Evolutionary conservation across 2,113 vertebrate genomes (phyloP).

Genomic region (Hyla sarda): DNA sequence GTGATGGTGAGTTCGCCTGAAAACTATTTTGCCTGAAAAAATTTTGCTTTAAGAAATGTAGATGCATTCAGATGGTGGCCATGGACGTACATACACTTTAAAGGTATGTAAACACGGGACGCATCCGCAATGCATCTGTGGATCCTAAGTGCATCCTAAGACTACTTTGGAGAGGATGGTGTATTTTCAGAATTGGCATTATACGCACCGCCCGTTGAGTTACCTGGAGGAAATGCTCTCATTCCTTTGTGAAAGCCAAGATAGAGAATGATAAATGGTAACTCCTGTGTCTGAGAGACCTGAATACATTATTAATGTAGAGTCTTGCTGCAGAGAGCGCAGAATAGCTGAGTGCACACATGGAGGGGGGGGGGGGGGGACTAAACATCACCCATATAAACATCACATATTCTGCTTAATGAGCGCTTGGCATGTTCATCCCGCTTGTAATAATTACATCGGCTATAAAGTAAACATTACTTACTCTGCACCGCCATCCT

Average conservation of each 20-base stretch:
- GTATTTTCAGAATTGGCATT: slow-evolving; percentile 14
- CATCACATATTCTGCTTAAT: neutral
- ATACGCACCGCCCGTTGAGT: slow-evolving; percentile 11
- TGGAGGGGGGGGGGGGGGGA: too few species aligned
- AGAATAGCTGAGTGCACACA: slow-evolving; percentile 5
- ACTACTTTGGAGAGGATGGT: neutral
- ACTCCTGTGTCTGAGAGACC: neutral
- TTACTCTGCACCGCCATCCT: neutral
- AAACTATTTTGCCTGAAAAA: too few species aligned
- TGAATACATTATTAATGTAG: slow-evolving; percentile 40
- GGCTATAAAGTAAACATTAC: slow-evolving; percentile 3
- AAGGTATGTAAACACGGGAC: too few species aligned
- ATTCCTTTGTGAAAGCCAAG: slow-evolving; percentile 1
- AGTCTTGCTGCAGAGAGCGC: neutral
- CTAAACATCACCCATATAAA: neutral
- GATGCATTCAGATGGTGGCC: too few species aligned
- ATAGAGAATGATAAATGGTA: slow-evolving; percentile 33
- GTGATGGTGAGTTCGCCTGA: too few species aligned
- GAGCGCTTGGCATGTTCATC: neutral
- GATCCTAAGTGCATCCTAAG: neutral
- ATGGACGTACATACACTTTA: too few species aligned
- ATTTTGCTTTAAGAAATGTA: too few species aligned
- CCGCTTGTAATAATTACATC: neutral
- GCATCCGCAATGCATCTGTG: too few species aligned
- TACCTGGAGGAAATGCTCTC: slow-evolving; percentile 22